phyloP scores from a whole-genome alignment of 2,888 invertebrate genomes.

The Anagyrus pseudococci region DNA sequence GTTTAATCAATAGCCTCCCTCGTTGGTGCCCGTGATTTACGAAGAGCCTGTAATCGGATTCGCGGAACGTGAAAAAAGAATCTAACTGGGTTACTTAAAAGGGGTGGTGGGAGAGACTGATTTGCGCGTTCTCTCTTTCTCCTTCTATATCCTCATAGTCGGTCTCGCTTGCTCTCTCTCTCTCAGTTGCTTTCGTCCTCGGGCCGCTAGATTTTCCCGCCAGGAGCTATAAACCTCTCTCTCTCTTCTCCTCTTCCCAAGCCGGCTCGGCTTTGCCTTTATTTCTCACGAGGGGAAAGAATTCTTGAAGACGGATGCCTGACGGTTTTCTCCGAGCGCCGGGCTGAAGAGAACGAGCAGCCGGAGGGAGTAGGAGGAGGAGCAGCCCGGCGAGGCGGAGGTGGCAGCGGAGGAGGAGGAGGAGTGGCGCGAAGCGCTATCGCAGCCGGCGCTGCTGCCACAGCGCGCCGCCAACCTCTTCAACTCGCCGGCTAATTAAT shows the following conservation, averaged over 20 bases:
- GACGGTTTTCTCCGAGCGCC: constrained; percentile 42
- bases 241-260: constrained; percentile 17
- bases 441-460: too few species aligned
- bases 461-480: constrained; percentile 22
- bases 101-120: constrained; percentile 26
- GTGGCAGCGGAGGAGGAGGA: too few species aligned
- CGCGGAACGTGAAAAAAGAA: constrained; percentile 19
- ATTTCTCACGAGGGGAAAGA: constrained; percentile 52
- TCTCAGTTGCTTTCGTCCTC: background rate
- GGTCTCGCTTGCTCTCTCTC: constrained; percentile 20
- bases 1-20: constrained; percentile 22
- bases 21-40: constrained; percentile 23
- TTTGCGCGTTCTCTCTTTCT: too few species aligned
- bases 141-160: constrained; percentile 23
- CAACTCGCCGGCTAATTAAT: constrained; percentile 49
- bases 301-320: constrained; percentile 51
- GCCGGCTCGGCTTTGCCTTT: constrained; percentile 41
- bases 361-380: constrained; percentile 14
- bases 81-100: constrained; percentile 41
- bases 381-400: too few species aligned
- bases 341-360: constrained; percentile 6
- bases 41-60: constrained; percentile 24
- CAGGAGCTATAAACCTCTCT: constrained; percentile 42
- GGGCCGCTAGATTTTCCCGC: constrained; percentile 38
- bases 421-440: too few species aligned